Percentiles rank a stretch among this genome's conserved stretches.
These are phyloP conservation scores for Allobates femoralis DNA, from an alignment of 2,797 vertebrate species.

Conservation along the genomic window DNA sequence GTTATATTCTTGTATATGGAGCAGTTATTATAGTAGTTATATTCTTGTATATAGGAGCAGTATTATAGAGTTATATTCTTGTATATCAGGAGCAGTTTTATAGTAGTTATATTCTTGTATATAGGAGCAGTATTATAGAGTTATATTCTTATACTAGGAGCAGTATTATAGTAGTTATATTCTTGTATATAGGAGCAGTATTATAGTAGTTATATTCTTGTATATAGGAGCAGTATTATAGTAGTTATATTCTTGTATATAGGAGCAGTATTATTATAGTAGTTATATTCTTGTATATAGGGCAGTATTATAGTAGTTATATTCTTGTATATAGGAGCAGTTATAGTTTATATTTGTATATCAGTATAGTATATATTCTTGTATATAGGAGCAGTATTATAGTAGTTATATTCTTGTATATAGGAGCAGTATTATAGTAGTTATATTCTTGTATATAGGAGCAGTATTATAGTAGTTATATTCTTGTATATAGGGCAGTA, in stretches of 20 bases:
- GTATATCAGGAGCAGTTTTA: background rate
- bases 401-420: constrained; percentile 21
- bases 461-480: constrained; percentile 13
- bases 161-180: no score
- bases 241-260: no score
- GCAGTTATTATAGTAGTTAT: constrained; percentile 13
- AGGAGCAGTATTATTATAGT: background rate
- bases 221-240: background rate
- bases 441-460: background rate
- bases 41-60: background rate
- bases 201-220: constrained; percentile 17
- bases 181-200: no score
- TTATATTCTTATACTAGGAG: no score
- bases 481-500: background rate
- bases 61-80: constrained; percentile 14
- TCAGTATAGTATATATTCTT: background rate
- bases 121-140: background rate
- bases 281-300: no score
- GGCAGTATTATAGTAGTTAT: constrained; percentile 13
- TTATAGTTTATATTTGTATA: background rate
- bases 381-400: constrained; percentile 2
- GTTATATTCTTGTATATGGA: no score
- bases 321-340: background rate
- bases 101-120: background rate
- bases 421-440: constrained; percentile 1